These are phyloP conservation scores for Molanna angustata DNA, from an alignment of 2,888 invertebrate genomes.

Conservation along the genomic window DNA sequence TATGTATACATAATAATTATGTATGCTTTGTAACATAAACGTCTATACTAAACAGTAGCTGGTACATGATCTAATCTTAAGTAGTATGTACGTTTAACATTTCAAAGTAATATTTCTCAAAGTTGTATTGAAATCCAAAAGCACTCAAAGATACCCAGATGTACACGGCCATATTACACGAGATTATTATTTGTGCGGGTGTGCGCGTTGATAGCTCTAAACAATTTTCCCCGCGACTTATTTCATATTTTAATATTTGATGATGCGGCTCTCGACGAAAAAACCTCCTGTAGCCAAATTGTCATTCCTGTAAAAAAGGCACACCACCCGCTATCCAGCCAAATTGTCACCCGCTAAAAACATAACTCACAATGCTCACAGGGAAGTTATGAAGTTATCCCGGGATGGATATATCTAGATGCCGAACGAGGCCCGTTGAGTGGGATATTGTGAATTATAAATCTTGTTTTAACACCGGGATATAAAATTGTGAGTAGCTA, in stretches of 20 bases:
- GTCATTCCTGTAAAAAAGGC: no score
- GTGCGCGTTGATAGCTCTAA: conserved; percentile 19
- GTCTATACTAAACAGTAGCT: no score
- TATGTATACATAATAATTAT: no score
- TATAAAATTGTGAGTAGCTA: conserved; percentile 43
- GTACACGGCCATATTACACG: conserved; percentile 14
- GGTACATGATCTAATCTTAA: no score
- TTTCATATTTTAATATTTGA: conserved; percentile 32
- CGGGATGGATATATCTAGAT: conserved; percentile 4
- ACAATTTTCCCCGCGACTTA: conserved; percentile 30
- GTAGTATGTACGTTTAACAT: no score
- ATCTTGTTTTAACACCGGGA: conserved; percentile 27
- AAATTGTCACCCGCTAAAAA: conserved; percentile 4
- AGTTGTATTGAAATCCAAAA: no score
- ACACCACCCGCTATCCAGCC: not conserved
- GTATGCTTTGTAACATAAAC: no score
- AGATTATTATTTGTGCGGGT: conserved; percentile 24
- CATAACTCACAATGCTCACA: conserved; percentile 11
- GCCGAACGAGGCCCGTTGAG: conserved; percentile 22
- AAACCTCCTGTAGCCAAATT: no score
- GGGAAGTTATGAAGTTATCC: not conserved
- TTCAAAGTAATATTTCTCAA: no score
- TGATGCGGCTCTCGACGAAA: conserved; percentile 21
- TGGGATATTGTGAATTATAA: conserved; percentile 31
- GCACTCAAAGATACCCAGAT: conserved; percentile 21